Evolutionary conservation across 35 echinoderm and acorn worm species (phyloP).

Genomic region (Anneissia japonica): DNA sequence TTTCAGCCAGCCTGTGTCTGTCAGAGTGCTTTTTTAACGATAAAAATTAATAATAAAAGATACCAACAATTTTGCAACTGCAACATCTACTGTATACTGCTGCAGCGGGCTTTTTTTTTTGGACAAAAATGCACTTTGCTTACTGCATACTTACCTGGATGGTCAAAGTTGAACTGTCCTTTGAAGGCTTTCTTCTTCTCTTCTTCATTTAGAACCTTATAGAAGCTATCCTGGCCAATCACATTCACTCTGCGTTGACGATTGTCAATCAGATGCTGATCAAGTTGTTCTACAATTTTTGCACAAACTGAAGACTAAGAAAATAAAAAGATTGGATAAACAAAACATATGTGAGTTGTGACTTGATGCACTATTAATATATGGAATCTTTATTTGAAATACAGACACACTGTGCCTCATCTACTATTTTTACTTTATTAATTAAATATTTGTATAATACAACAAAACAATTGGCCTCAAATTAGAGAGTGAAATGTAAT

Average conservation of each 20-base stretch:
- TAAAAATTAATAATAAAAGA: not conserved
- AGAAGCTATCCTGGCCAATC: conserved; percentile 89
- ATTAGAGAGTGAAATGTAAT: no score
- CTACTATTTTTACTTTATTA: no score
- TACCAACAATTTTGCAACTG: no score
- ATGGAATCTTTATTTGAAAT: no score
- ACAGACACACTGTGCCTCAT: no score
- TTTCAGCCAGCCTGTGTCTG: not conserved
- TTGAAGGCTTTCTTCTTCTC: conserved; percentile 51
- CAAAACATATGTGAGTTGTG: no score
- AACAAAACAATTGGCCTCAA: no score
- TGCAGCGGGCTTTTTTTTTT: no score
- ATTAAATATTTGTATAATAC: no score
- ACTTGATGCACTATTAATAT: no score
- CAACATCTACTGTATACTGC: not conserved
- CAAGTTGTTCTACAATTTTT: conserved; percentile 76
- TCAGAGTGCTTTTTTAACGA: not conserved
- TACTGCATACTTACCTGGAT: conserved; percentile 70
- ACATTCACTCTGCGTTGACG: conserved; percentile 51
- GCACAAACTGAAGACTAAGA: conserved; percentile 89
- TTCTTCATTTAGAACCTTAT: conserved; percentile 42
- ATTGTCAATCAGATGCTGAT: conserved; percentile 46
- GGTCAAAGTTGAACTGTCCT: conserved; percentile 87
- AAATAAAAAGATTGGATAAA: no score
- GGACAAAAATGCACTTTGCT: no score